phyloP scores from a whole-genome alignment of 2,113 vertebrate species.

The Lates calcarifer region DNA sequence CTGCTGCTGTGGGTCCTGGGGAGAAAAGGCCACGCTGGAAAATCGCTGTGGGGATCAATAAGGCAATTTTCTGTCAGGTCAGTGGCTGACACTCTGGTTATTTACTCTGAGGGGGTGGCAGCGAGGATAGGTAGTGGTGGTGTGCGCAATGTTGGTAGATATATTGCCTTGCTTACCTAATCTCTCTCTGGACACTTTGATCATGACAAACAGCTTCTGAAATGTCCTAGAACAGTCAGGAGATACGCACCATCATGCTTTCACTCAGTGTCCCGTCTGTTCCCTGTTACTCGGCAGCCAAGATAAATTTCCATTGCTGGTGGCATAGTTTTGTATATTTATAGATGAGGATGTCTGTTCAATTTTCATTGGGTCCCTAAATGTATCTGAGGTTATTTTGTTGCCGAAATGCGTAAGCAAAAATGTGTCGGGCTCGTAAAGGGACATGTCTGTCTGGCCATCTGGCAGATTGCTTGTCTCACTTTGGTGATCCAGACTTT shows the following conservation, averaged over 20 bases:
- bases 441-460: background rate
- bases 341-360: background rate
- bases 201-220: conserved; percentile 52
- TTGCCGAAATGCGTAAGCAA: conserved; percentile 10
- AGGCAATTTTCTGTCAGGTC: conserved; percentile 80
- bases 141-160: conserved; percentile 39
- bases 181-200: conserved; percentile 55
- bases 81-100: conserved; percentile 76
- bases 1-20: conserved; percentile 42
- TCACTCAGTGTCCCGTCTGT: conserved; percentile 1
- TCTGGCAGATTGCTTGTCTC: conserved; percentile 27
- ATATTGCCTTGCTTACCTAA: conserved; percentile 57
- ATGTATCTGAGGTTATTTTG: conserved; percentile 29
- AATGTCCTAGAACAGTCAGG: conserved; percentile 19
- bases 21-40: conserved; percentile 53
- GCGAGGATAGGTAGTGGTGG: conserved; percentile 2
- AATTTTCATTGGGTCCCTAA: background rate
- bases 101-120: conserved; percentile 65
- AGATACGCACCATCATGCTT: background rate
- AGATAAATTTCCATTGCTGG: background rate
- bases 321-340: conserved; percentile 13
- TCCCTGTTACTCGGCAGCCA: background rate
- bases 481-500: conserved; percentile 25
- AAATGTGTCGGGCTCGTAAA: conserved; percentile 25
- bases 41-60: conserved; percentile 80